These are phyloP conservation scores for Crambe crambe DNA, from an alignment of 37 sponge, comb jelly and placozoan genomes.

Conservation along the genomic window DNA sequence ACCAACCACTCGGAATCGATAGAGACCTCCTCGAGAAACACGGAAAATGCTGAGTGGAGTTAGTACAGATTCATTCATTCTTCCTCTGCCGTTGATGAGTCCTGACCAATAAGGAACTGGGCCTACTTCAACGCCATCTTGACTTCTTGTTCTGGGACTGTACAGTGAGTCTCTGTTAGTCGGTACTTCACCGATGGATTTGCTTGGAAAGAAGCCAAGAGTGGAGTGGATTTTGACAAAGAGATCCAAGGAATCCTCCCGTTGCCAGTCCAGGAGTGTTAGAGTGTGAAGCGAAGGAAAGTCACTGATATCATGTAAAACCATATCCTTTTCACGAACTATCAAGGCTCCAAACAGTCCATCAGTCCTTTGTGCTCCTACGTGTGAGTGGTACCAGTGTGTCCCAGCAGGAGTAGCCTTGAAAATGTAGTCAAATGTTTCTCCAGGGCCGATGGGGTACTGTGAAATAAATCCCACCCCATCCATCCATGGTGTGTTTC, in stretches of 20 bases:
- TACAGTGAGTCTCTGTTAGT: background rate
- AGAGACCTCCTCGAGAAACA: conserved; percentile 19
- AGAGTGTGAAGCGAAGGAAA: conserved; percentile 59
- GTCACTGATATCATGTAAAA: conserved; percentile 30
- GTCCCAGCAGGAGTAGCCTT: conserved; percentile 61
- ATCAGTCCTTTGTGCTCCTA: conserved; percentile 64
- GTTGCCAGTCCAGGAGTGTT: conserved; percentile 52
- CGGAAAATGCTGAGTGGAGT: conserved; percentile 9
- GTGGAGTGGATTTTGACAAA: conserved; percentile 22
- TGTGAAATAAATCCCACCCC: conserved; percentile 71
- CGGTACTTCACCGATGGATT: conserved; percentile 5
- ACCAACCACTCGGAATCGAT: conserved; percentile 77
- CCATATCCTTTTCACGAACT: conserved; percentile 33
- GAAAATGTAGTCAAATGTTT: conserved; percentile 60
- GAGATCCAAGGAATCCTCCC: conserved; percentile 26
- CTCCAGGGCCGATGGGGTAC: conserved; percentile 53
- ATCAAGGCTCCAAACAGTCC: conserved; percentile 78
- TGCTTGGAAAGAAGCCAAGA: conserved; percentile 16
- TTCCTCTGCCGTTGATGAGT: conserved; percentile 72
- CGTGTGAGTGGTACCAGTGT: conserved; percentile 84
- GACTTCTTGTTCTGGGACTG: background rate
- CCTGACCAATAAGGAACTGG: conserved; percentile 64
- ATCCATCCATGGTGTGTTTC: conserved; percentile 67
- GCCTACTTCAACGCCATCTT: conserved; percentile 54
- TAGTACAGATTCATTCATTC: conserved; percentile 5